Percentiles rank a stretch among this genome's conserved stretches.
Evolutionary conservation across 64 coral and sea anemone genomes (phyloP).

Genomic region (Stichodactyla mertensii): DNA sequence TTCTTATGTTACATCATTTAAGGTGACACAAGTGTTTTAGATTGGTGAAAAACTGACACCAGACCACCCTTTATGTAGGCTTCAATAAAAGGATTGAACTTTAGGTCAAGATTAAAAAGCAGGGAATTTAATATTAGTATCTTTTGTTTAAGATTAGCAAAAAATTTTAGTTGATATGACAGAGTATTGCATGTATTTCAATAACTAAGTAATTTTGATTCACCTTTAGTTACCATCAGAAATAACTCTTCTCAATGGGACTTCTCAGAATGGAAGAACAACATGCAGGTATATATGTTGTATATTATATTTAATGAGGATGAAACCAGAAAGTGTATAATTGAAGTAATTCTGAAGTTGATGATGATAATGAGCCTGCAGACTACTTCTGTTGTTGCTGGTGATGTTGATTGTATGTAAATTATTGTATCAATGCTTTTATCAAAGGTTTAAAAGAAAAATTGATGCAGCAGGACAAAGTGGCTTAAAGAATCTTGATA

Average conservation of each 20-base stretch:
- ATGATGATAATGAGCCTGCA: neutral
- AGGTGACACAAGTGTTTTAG: no score
- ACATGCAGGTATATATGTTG: neutral
- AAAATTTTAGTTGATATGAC: no score
- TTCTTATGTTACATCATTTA: no score
- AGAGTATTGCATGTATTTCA: no score
- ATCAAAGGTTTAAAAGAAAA: slow-evolving; percentile 8
- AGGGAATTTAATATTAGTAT: no score
- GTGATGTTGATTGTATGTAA: neutral
- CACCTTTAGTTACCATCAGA: neutral
- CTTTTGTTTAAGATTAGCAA: no score
- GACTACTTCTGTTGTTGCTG: neutral
- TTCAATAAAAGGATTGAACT: no score
- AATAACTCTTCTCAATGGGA: neutral
- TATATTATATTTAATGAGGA: neutral
- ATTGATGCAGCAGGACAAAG: neutral
- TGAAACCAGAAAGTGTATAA: neutral
- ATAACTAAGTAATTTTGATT: no score
- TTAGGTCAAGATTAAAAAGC: no score
- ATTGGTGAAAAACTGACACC: no score
- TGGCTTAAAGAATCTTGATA: neutral
- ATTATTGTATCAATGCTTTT: neutral
- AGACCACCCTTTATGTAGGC: no score
- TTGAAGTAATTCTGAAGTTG: neutral
- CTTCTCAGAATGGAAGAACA: neutral